A percentile compares a stretch with the other conserved stretches of the same genome.
These are phyloP conservation scores for Malurus alboscapulatus DNA, from an alignment of 2,113 vertebrate genomes.

Conservation along the genomic window DNA sequence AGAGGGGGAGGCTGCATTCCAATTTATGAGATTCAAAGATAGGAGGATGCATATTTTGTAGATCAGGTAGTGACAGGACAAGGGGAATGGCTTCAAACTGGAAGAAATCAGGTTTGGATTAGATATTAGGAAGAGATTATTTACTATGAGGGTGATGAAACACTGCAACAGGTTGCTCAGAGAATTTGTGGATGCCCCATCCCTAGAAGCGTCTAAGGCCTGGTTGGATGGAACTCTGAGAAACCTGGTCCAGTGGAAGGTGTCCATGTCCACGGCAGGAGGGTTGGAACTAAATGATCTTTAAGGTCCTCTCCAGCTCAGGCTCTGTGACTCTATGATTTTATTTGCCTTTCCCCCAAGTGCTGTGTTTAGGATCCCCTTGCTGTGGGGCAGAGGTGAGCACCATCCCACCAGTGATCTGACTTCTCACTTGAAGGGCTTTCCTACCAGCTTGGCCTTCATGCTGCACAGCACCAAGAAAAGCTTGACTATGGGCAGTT, in stretches of 20 bases:
- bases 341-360: neutral
- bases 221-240: neutral
- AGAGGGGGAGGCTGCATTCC: neutral
- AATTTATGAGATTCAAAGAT: neutral
- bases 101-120: neutral
- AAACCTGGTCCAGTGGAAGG: neutral
- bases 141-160: neutral
- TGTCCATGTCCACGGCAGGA: neutral
- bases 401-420: neutral
- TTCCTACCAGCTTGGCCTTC: neutral
- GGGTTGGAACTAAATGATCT: neutral
- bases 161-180: neutral
- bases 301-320: neutral
- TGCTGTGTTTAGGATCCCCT: neutral
- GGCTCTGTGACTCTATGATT: neutral
- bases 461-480: neutral
- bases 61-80: neutral
- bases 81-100: neutral
- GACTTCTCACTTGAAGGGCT: neutral
- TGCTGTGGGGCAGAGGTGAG: neutral
- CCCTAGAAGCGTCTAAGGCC: neutral
- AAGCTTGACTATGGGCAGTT: neutral
- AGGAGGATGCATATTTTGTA: neutral
- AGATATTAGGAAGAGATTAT: neutral
- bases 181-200: neutral